phyloP scores from a whole-genome alignment of 2,888 invertebrate species.

The Leucophora obtusa region DNA sequence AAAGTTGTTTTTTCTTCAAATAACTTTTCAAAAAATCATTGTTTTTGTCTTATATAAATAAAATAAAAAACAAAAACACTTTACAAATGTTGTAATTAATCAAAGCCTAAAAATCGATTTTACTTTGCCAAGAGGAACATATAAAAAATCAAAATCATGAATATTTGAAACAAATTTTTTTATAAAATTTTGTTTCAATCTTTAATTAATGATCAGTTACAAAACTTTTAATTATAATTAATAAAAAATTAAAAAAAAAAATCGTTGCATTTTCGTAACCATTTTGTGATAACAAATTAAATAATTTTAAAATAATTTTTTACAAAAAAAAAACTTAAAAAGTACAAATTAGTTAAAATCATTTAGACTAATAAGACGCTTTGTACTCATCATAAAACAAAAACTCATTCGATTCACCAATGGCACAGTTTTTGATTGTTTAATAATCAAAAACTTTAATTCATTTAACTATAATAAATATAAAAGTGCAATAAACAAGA shows the following conservation, averaged over 20 bases:
- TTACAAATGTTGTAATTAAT: conserved; percentile 58
- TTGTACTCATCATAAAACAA: conserved; percentile 57
- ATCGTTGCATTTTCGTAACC: conserved; percentile 65
- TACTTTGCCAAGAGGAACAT: conserved; percentile 52
- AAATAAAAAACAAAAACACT: conserved; percentile 31
- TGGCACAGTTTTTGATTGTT: conserved; percentile 53
- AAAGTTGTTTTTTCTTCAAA: conserved; percentile 27
- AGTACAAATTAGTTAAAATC: conserved; percentile 68
- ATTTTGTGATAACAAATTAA: conserved; percentile 62
- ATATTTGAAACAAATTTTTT: conserved; percentile 65
- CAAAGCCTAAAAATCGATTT: conserved; percentile 60
- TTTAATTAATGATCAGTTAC: conserved; percentile 44
- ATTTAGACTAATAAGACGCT: conserved; percentile 50
- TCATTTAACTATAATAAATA: conserved; percentile 24
- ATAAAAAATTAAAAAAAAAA: conserved; percentile 41
- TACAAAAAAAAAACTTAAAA: conserved; percentile 44
- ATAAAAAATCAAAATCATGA: conserved; percentile 60
- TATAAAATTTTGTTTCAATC: conserved; percentile 64
- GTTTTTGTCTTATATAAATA: conserved; percentile 10
- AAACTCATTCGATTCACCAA: conserved; percentile 44
- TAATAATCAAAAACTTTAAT: conserved; percentile 44
- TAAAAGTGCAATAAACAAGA: conserved; percentile 55
- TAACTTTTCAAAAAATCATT: conserved; percentile 6
- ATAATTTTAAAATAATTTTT: conserved; percentile 50
- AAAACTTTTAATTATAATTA: conserved; percentile 19